Evolutionary conservation across 2,888 invertebrate genomes (phyloP).

Genomic region (Diarsia mendica): DNA sequence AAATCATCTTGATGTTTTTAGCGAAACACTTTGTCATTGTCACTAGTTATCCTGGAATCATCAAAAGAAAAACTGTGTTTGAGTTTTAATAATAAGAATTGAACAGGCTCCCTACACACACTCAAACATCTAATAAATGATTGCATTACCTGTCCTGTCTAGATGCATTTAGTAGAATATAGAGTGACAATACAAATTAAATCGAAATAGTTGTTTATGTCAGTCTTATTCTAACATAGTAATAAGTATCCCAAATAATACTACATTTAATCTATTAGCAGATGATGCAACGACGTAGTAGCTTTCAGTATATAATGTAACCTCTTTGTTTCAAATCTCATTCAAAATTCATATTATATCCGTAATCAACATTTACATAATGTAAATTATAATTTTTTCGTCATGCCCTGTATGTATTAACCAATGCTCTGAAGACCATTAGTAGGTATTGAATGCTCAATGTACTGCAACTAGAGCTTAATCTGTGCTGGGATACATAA

Average conservation of each 20-base stretch:
- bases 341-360: slow-evolving; percentile 8
- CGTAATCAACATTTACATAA: not conserved
- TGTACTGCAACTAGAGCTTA: slow-evolving; percentile 19
- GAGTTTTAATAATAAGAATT: not conserved
- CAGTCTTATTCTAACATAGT: not conserved
- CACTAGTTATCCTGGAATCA: not conserved
- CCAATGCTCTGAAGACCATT: slow-evolving; percentile 1
- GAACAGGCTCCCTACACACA: not conserved
- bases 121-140: not conserved
- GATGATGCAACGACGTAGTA: not conserved
- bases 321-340: not conserved
- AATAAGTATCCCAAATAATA: not conserved
- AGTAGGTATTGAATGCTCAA: not conserved
- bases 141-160: not conserved
- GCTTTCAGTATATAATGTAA: not conserved
- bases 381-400: not conserved
- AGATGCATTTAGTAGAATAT: not conserved
- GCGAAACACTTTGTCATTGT: not conserved
- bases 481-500: not conserved
- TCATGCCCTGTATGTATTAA: slow-evolving; percentile 1
- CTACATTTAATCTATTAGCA: not conserved
- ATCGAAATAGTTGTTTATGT: not conserved
- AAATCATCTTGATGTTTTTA: not conserved
- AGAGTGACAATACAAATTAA: not conserved
- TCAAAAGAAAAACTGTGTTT: not conserved